A percentile compares a stretch with the other conserved stretches of the same genome.
phyloP scores from a whole-genome alignment of 2,797 vertebrate genomes.

The Argentina silus region DNA sequence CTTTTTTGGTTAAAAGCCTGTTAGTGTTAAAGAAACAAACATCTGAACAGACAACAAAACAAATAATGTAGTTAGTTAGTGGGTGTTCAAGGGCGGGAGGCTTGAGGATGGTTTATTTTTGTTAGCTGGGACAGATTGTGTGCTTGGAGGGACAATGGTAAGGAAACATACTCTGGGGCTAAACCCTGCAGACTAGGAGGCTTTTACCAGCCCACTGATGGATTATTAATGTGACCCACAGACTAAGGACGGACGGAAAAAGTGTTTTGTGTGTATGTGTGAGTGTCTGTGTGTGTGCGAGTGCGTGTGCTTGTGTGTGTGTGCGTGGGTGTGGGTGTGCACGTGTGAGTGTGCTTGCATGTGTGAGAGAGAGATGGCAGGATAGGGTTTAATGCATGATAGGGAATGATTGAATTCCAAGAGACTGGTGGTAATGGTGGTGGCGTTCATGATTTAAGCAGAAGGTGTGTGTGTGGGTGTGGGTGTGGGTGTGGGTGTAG shows the following conservation, averaged over 20 bases:
- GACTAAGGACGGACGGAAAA: constrained; percentile 17
- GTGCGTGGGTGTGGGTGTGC: not conserved
- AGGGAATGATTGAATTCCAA: not conserved
- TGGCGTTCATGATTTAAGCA: not conserved
- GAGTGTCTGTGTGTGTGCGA: no score
- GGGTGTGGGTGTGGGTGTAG: not conserved
- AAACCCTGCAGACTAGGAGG: constrained; percentile 44
- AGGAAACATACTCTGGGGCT: constrained; percentile 28
- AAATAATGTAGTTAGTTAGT: not conserved
- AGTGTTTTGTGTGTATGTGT: not conserved
- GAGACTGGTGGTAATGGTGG: not conserved
- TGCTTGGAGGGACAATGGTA: not conserved
- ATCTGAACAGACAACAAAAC: not conserved
- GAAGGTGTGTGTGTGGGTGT: not conserved
- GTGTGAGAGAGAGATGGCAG: not conserved
- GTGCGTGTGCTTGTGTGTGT: not conserved
- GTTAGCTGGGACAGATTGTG: constrained; percentile 45
- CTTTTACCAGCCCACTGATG: constrained; percentile 52
- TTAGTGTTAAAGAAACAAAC: not conserved
- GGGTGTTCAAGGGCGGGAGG: not conserved
- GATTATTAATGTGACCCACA: constrained; percentile 60
- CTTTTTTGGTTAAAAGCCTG: not conserved
- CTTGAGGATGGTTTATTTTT: not conserved
- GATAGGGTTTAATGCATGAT: not conserved
- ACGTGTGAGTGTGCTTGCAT: constrained; percentile 12